Evolutionary conservation across 2,113 vertebrate species (phyloP), one percentile per base, ranked within the genome.

Genomic region (Ornithorhynchus anatinus): DNA sequence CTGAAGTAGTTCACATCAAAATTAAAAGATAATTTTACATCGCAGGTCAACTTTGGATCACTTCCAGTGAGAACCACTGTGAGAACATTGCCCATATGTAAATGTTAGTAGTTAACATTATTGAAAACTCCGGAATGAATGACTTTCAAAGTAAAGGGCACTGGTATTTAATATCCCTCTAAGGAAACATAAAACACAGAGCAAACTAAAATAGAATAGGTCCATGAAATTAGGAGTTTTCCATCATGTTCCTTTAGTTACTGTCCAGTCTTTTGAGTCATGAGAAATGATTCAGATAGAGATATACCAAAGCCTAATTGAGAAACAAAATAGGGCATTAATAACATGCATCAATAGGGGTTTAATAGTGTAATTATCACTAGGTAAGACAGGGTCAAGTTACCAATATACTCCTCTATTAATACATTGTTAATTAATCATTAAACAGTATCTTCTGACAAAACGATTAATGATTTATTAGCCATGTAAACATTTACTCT

Each of bases 401-500:
- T 86, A 86, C 89, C 88, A 87, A 90, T 92, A 92, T 81, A 86
- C 92, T 92, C 84, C 80, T 84, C 62, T 68, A 79, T 91, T 93
- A 92, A 89, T 89, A 89, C 81, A 87, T 82, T 68, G 91, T 91
- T 92, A 94, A 93, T 94, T 93, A 93, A 92, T 93, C 91, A 93
- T 92, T 93, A 89, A 93, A 91, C 87, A 86, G 89, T 91, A 77
- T 89, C 89, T 91, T 88, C 89, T 87, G 88, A 88, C 81, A 88
- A 83, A 78, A 42, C 91, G 90, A 92, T 93, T 90, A 93, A 93
- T 89, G 87, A 93, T 94, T 93, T 90, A 92, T 91, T 91, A 83
- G 53, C 91, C 81, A 82, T 1, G 43, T 79, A 77, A 86, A 88
- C 7, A 71, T 45, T 88, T 88, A 80, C 64, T 75, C 67, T 77